These are phyloP conservation scores for Benthosema pterotum DNA, from an alignment of 2,797 vertebrate species.

Conservation along the genomic window DNA sequence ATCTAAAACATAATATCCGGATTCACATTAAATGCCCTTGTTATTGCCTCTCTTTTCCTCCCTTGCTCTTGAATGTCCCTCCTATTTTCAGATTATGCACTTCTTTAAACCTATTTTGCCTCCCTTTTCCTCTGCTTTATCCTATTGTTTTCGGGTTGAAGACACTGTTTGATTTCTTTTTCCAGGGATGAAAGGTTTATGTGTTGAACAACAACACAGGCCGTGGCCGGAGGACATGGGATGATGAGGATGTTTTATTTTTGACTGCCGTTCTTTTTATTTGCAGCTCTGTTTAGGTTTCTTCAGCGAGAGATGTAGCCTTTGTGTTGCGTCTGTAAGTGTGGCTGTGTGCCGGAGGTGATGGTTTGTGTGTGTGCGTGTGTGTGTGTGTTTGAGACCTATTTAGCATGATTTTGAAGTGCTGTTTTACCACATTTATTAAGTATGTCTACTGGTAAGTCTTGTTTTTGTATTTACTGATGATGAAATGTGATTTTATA, in stretches of 20 bases:
- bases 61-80: no score
- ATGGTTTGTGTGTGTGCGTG: slow-evolving; percentile 13
- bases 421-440: slow-evolving; percentile 14
- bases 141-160: background rate
- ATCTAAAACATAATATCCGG: no score
- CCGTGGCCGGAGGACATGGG: slow-evolving; percentile 12
- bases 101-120: no score
- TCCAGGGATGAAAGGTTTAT: slow-evolving; percentile 33
- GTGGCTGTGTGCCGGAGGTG: slow-evolving; percentile 6
- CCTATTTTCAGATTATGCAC: no score
- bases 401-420: slow-evolving; percentile 28
- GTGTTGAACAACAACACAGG: slow-evolving; percentile 9
- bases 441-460: slow-evolving; percentile 35
- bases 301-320: slow-evolving; percentile 73
- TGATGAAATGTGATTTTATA: background rate
- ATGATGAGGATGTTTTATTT: slow-evolving; percentile 19
- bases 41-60: no score
- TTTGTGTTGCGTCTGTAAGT: slow-evolving; percentile 68
- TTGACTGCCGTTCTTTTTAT: slow-evolving; percentile 43
- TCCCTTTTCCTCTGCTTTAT: no score
- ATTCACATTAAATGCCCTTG: no score
- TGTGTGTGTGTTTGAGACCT: slow-evolving; percentile 5
- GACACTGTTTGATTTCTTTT: slow-evolving; percentile 19
- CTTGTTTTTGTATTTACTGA: slow-evolving; percentile 10
- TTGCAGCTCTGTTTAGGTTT: slow-evolving; percentile 75